phyloP scores from a whole-genome alignment of 2,888 invertebrate genomes.

The Caenorhabditis uteleia region DNA sequence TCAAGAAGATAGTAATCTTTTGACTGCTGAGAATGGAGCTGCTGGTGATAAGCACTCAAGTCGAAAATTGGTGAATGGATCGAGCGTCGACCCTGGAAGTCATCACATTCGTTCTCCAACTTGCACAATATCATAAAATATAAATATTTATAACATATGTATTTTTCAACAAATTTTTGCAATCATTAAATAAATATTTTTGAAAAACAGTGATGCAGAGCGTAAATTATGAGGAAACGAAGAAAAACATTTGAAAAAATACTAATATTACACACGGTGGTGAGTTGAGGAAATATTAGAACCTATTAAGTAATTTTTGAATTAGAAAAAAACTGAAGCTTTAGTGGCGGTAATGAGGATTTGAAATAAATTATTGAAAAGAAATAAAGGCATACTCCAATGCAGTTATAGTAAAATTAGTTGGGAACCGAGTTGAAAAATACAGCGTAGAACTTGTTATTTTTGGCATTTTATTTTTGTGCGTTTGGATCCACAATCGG shows the following conservation, averaged over 20 bases:
- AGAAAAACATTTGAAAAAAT: background rate
- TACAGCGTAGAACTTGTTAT: too few relatives aligned
- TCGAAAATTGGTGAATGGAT: constrained; percentile 31
- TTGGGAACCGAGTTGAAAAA: too few relatives aligned
- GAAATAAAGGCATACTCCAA: too few relatives aligned
- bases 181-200: constrained; percentile 2
- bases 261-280: background rate
- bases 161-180: background rate
- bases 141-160: constrained; percentile 3
- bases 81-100: constrained; percentile 32
- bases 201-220: background rate
- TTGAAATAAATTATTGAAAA: too few relatives aligned
- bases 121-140: constrained; percentile 16
- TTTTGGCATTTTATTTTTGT: constrained; percentile 2
- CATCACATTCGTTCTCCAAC: constrained; percentile 40
- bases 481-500: constrained; percentile 34
- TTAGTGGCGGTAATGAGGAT: too few relatives aligned
- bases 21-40: constrained; percentile 7
- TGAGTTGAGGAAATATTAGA: too few relatives aligned
- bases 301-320: too few relatives aligned
- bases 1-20: constrained; percentile 43
- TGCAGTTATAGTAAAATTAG: too few relatives aligned
- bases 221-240: background rate
- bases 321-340: too few relatives aligned
- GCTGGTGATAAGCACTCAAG: constrained; percentile 15